Conservation (phyloP, 2,797 vertebrate genomes). For the Fistularia commersonii region DNA sequence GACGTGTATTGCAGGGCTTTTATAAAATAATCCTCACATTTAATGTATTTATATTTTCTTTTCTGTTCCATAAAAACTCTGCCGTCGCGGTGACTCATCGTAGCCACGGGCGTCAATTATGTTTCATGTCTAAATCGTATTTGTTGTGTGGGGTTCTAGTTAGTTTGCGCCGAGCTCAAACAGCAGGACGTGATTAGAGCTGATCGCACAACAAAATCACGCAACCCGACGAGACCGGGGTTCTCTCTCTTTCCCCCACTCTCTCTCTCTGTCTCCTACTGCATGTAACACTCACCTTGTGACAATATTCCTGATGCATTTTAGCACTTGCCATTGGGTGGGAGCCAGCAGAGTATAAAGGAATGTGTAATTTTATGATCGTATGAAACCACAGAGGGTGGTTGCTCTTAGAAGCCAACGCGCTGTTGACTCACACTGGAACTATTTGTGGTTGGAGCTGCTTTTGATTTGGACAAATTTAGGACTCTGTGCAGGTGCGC, state of each 20-base stretch:
- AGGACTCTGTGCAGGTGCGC: slow-evolving; percentile 51
- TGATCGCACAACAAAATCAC: slow-evolving; percentile 7
- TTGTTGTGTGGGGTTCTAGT: slow-evolving; percentile 28
- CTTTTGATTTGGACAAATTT: slow-evolving; percentile 56
- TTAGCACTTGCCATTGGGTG: slow-evolving; percentile 31
- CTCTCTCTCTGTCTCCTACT: slow-evolving; percentile 13
- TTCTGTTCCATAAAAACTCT: too few species aligned
- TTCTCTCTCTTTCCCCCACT: slow-evolving; percentile 1
- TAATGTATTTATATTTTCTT: too few species aligned
- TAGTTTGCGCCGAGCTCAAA: slow-evolving; percentile 23
- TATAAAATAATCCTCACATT: too few species aligned
- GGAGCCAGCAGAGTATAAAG: slow-evolving; percentile 36
- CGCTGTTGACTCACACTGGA: slow-evolving; percentile 48
- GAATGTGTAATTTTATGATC: slow-evolving; percentile 58
- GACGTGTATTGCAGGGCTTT: too few species aligned
- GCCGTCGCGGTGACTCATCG: slow-evolving; percentile 23
- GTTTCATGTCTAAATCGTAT: slow-evolving; percentile 26
- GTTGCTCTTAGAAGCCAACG: slow-evolving; percentile 38
- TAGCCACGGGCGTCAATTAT: slow-evolving; percentile 19
- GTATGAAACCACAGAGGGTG: slow-evolving; percentile 50
- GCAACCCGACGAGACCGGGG: too few species aligned
- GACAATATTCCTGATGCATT: slow-evolving; percentile 23
- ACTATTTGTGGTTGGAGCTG: slow-evolving; percentile 62
- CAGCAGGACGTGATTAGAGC: slow-evolving; percentile 36
- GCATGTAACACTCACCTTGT: slow-evolving; percentile 21